Evolutionary conservation across 2,888 invertebrate species (phyloP).

Genomic region (Synanthedon andrenaeformis): DNA sequence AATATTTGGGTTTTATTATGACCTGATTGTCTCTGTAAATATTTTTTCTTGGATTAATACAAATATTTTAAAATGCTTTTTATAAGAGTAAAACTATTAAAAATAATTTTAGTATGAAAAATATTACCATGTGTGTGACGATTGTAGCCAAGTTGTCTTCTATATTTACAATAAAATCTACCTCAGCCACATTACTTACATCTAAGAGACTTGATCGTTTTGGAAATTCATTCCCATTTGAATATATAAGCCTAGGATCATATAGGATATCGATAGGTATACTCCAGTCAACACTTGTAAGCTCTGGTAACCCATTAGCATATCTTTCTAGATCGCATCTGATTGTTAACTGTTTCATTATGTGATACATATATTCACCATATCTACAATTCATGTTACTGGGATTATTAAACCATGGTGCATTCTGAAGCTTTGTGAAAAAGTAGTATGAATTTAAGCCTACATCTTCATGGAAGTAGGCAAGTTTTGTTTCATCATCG

Average conservation of each 20-base stretch:
- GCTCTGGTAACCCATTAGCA: conserved; percentile 72
- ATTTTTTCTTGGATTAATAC: conserved; percentile 14
- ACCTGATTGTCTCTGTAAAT: conserved; percentile 43
- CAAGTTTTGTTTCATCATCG: conserved; percentile 68
- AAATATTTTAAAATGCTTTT: background rate
- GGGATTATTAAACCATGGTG: conserved; percentile 64
- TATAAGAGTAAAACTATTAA: conserved; percentile 1
- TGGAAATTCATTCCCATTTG: conserved; percentile 74
- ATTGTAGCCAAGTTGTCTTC: conserved; percentile 39
- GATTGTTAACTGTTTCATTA: conserved; percentile 75
- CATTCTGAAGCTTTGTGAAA: conserved; percentile 62
- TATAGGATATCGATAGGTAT: conserved; percentile 61
- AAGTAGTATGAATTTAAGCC: conserved; percentile 76
- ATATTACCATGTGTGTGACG: conserved; percentile 41
- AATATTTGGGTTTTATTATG: conserved; percentile 50
- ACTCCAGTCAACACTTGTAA: conserved; percentile 67
- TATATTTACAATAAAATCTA: conserved; percentile 35
- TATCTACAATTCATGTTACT: conserved; percentile 53
- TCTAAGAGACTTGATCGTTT: conserved; percentile 57
- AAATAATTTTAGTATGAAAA: conserved; percentile 1
- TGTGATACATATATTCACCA: conserved; percentile 74
- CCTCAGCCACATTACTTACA: conserved; percentile 35
- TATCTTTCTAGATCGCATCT: conserved; percentile 79
- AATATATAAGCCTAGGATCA: conserved; percentile 72
- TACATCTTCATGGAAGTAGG: conserved; percentile 80